These are phyloP conservation scores for Leptodactylus fuscus DNA, from an alignment of 2,113 vertebrate genomes.

Conservation along the genomic window DNA sequence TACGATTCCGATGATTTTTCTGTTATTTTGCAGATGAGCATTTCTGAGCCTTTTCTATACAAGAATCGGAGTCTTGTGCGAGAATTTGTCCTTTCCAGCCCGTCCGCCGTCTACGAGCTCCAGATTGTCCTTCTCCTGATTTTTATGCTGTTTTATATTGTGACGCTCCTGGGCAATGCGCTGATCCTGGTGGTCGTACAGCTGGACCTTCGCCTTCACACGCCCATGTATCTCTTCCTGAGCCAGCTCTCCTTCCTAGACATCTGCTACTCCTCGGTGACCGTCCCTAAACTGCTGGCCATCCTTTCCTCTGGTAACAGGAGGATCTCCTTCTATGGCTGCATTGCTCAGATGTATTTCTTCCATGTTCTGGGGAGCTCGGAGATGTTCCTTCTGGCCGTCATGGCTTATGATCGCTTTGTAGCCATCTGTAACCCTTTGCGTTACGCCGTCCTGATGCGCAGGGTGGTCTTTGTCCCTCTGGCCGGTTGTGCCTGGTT, in stretches of 20 bases:
- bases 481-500: constrained; percentile 58
- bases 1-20: too few relatives aligned
- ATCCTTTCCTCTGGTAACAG: constrained; percentile 52
- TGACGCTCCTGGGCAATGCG: constrained; percentile 62
- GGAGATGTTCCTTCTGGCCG: constrained; percentile 64
- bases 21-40: background rate
- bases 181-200: constrained; percentile 62
- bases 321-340: constrained; percentile 64
- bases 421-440: constrained; percentile 65
- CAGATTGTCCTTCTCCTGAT: constrained; percentile 60
- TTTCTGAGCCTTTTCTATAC: background rate
- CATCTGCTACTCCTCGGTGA: constrained; percentile 63
- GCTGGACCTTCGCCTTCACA: constrained; percentile 62
- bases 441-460: constrained; percentile 64
- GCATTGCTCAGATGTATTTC: constrained; percentile 65
- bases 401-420: constrained; percentile 65
- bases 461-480: constrained; percentile 44
- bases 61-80: background rate
- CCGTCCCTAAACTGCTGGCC: constrained; percentile 64
- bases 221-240: constrained; percentile 66
- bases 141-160: constrained; percentile 60
- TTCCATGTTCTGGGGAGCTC: constrained; percentile 64
- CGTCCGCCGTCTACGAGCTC: background rate
- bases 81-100: constrained; percentile 18
- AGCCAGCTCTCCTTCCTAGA: constrained; percentile 63